phyloP scores from a whole-genome alignment of 1,140 invertebrate species.

The Orius insidiosus region DNA sequence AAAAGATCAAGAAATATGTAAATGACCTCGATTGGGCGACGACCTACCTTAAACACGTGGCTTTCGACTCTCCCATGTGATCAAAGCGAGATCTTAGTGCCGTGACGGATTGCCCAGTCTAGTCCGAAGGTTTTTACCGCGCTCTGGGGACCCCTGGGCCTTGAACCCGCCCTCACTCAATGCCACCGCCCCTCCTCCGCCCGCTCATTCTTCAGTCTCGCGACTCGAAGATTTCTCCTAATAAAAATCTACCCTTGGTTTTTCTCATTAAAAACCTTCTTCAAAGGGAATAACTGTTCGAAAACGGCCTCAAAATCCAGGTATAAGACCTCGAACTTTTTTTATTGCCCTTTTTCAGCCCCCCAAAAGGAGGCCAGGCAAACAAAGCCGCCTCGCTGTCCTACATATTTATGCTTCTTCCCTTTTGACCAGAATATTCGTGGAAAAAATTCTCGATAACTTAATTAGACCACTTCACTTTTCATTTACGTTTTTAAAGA shows the following conservation, averaged over 20 bases:
- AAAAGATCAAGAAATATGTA: too few species aligned
- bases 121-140: slow-evolving; percentile 4
- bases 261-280: too few species aligned
- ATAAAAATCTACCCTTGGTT: too few species aligned
- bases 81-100: slow-evolving; percentile 1
- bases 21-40: not conserved
- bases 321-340: not conserved
- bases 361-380: too few species aligned
- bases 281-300: too few species aligned
- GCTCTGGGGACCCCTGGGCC: not conserved
- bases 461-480: too few species aligned
- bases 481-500: too few species aligned
- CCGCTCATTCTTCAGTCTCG: not conserved
- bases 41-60: slow-evolving; percentile 11
- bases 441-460: too few species aligned
- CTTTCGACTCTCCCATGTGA: not conserved
- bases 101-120: slow-evolving; percentile 10
- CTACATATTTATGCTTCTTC: too few species aligned
- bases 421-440: too few species aligned
- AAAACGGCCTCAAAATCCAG: not conserved
- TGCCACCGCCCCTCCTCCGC: not conserved
- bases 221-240: not conserved
- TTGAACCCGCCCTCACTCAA: slow-evolving; percentile 8
- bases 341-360: too few species aligned
- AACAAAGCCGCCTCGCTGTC: too few species aligned